Evolutionary conservation across 2,113 vertebrate genomes (phyloP), one percentile per base, ranked within the genome.

Genomic region (Microtus montanus): DNA sequence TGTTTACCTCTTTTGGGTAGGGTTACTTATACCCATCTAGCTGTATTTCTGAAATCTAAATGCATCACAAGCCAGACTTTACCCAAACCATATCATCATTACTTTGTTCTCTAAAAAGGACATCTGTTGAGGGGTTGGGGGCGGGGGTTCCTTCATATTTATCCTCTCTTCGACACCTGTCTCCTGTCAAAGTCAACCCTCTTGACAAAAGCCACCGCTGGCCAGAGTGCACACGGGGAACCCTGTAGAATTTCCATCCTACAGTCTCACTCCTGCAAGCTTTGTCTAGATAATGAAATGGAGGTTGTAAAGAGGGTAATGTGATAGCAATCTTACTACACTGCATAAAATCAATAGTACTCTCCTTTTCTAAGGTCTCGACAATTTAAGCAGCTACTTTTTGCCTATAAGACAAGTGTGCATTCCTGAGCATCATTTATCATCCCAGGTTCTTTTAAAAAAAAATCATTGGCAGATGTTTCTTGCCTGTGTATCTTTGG

Each of bases 341-440:
- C 38, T 22, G 66, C 52, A 82, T 44, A 93, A 96, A 93, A 95
- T 94, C 90, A 52, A 78, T 44, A 90, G 47, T 85, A 49, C 79
- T 73, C 33, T 68, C 68, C 82, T 87, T 70, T 75, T 35, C 68
- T 66, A 52, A 87, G 68, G 41, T 47, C 92, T 80, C 12, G 85
- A 80, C 58, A 63, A 92, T n/a, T 84, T 58, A 91, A 79, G 79
- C 61, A 78, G 58, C 68, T 73, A 54, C 35, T 82, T 66, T 74
- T 78, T 15, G 33, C 41, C 49, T n/a, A 0, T 9, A 85, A 93
- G 58, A 95, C 73, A 92, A 79, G 2, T 35, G 12, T 41, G 5
- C 47, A 58, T 28, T 54, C 71, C 83, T 66, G 13, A 93, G 44
- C 7, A 35, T 75, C 66, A 11, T 89, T 91, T 49, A 89, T 82